Percentiles rank a stretch among this genome's conserved stretches.
Evolutionary conservation across 2,888 invertebrate genomes (phyloP).

Genomic region (Unio pictorum): DNA sequence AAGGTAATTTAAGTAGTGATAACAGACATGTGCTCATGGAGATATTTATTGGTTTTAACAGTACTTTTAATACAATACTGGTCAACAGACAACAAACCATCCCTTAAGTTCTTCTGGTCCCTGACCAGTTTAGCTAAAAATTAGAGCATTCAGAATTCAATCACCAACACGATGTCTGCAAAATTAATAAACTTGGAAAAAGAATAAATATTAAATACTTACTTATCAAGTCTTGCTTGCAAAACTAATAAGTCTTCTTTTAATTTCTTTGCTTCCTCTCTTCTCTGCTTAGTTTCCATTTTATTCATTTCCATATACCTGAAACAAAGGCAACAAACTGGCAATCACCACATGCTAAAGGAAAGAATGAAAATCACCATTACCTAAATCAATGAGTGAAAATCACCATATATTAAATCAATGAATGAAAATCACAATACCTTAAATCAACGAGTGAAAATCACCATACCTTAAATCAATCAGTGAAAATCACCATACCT

Average conservation of each 20-base stretch:
- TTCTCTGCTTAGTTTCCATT: constrained; percentile 66
- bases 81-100: too few species aligned
- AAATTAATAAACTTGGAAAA: background rate
- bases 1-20: too few species aligned
- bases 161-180: too few species aligned
- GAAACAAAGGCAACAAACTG: constrained; percentile 11
- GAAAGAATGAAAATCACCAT: background rate
- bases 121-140: too few species aligned
- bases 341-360: background rate
- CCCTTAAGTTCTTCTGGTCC: too few species aligned
- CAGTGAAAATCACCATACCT: background rate
- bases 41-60: too few species aligned
- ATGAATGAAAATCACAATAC: background rate
- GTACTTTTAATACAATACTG: too few species aligned
- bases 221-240: constrained; percentile 70
- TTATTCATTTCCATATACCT: constrained; percentile 72
- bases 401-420: background rate
- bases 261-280: constrained; percentile 69
- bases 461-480: too few species aligned
- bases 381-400: background rate
- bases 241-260: constrained; percentile 66
- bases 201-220: constrained; percentile 26
- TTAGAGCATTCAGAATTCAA: too few species aligned
- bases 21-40: too few species aligned
- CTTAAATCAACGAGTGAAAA: too few species aligned